Percentiles rank a stretch among this genome's conserved stretches.
Evolutionary conservation across 2,797 vertebrate species (phyloP).

Genomic region (Cirrhinus mrigala): DNA sequence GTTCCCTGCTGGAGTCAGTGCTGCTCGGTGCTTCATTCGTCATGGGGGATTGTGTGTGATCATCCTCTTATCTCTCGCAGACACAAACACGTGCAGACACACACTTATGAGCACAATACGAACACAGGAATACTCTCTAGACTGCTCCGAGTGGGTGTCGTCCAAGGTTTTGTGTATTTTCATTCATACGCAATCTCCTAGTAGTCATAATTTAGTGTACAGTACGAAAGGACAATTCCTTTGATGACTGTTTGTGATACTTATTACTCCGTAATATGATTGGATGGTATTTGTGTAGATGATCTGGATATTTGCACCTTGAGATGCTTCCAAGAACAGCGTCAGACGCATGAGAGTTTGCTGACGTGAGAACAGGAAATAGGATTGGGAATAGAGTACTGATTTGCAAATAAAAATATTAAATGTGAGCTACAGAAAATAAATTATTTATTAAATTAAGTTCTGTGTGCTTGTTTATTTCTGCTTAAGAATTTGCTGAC

Average conservation of each 20-base stretch:
- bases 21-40: conserved; percentile 45
- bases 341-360: conserved; percentile 11
- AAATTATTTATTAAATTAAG: background rate
- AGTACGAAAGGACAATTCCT: background rate
- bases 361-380: conserved; percentile 42
- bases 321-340: background rate
- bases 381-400: background rate
- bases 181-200: background rate
- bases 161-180: background rate
- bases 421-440: background rate
- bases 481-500: background rate
- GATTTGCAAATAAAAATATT: background rate
- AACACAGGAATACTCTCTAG: conserved; percentile 9
- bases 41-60: conserved; percentile 52
- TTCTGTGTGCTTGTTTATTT: no score
- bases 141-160: background rate
- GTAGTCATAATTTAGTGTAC: background rate
- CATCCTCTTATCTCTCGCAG: conserved; percentile 55
- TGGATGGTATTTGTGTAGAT: conserved; percentile 8
- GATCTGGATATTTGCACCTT: background rate
- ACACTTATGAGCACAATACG: conserved; percentile 23
- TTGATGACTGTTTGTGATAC: background rate
- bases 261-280: background rate
- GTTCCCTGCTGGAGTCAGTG: conserved; percentile 44
- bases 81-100: conserved; percentile 36